Percentiles rank a stretch among this genome's conserved stretches.
phyloP scores from a whole-genome alignment of 2,888 invertebrate genomes.

The Clepsis dumicolana region DNA sequence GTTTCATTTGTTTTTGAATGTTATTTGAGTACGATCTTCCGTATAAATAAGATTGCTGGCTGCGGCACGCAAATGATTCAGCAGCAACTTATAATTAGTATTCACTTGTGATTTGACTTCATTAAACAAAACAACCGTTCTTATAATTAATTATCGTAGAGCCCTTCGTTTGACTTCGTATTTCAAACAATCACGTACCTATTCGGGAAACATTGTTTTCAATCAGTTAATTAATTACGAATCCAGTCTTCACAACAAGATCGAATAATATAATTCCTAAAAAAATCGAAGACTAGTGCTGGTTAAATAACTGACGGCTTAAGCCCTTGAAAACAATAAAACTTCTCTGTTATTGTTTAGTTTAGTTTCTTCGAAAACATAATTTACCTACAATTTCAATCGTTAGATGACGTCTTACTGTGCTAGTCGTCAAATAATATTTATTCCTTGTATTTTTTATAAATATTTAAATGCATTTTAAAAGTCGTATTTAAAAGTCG shows the following conservation, averaged over 20 bases:
- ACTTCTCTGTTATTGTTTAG: neutral
- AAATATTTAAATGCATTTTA: too few relatives aligned
- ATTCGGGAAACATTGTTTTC: conserved; percentile 38
- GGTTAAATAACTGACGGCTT: conserved; percentile 23
- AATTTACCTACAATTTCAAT: too few relatives aligned
- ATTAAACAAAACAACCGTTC: conserved; percentile 53
- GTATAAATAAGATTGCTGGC: neutral
- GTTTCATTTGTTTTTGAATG: conserved; percentile 21
- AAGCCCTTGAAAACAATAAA: neutral
- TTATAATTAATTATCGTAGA: conserved; percentile 67
- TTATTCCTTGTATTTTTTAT: too few relatives aligned
- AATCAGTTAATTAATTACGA: conserved; percentile 28
- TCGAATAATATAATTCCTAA: neutral
- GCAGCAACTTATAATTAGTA: conserved; percentile 54
- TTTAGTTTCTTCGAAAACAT: too few relatives aligned
- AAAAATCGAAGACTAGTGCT: neutral
- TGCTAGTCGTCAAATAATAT: too few relatives aligned
- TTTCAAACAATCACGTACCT: conserved; percentile 56
- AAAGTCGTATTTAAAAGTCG: too few relatives aligned
- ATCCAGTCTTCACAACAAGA: conserved; percentile 20
- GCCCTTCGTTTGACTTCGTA: conserved; percentile 60
- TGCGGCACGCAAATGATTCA: conserved; percentile 19
- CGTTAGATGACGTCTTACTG: too few relatives aligned
- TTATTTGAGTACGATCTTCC: conserved; percentile 44
- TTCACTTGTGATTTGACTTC: conserved; percentile 49